Evolutionary conservation across 2,797 vertebrate genomes (phyloP), one percentile per base, ranked within the genome.

Genomic region (Alauda arvensis): DNA sequence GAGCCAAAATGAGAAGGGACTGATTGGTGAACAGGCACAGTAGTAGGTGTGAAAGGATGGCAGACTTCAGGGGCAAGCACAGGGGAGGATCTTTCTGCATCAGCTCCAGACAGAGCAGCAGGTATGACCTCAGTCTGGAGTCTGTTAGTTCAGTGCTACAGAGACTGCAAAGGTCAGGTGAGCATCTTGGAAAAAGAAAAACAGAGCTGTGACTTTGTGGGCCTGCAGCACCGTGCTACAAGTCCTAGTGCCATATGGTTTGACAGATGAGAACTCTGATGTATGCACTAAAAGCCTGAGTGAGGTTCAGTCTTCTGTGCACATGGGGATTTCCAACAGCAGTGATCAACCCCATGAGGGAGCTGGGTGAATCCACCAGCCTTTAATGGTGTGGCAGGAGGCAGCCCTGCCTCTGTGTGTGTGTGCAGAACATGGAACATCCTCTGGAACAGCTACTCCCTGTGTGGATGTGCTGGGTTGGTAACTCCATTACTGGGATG

Each of bases 331-430:
- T 91, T 61, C 51, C 11, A 39, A 1, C 15, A 65, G 55, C 11
- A 25, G 60, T 49, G 42, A 39, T 53, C 29, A 45, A 2, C 18
- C 23, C 8, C 3, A 2, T 25, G 76, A 42, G 26, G 2, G 43
- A 72, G 42, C 3, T 76, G 48, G 43, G 12, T 56, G 31, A 37
- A 28, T 72, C 17, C 19, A 18, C 28, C 34, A 65, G 60, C 20
- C 51, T 43, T 17, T 12, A 49, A n/a, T 55, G 5, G 10, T 65
- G 21, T 83, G 56, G 3, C 23, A 59, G 53, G 65, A 77, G 28
- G 25, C 48, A 66, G 25, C 0, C 0, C 37, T 76, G 42, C 16
- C 39, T 82, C 6, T 12, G 20, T 56, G 53, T 81, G 29, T 10
- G 4, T 9, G 1, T 48, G 53, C 14, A 24, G 31, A 42, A 8